phyloP scores from a whole-genome alignment of 2,113 vertebrate species.

The Eolophus roseicapilla region DNA sequence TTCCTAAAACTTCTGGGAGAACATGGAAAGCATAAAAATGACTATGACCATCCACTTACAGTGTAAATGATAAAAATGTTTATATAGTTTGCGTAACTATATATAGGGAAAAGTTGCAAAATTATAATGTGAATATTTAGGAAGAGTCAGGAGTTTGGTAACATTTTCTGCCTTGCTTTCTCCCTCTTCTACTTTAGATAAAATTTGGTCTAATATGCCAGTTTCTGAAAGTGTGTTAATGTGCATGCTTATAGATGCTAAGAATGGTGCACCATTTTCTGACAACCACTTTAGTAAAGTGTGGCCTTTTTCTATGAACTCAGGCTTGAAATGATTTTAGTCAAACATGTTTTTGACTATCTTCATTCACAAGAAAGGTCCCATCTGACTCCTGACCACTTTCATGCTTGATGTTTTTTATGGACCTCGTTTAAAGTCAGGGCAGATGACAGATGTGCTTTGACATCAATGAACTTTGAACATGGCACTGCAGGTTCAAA shows the following conservation, averaged over 20 bases:
- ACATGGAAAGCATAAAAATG: neutral
- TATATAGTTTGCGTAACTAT: neutral
- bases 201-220: neutral
- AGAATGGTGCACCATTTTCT: neutral
- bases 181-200: neutral
- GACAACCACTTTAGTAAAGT: rapidly evolving
- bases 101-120: neutral
- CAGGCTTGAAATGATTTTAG: neutral
- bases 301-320: neutral
- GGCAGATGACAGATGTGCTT: neutral
- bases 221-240: neutral
- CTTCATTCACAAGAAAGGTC: neutral
- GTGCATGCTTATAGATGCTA: neutral
- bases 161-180: neutral
- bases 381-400: neutral
- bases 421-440: neutral
- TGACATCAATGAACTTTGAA: neutral
- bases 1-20: neutral
- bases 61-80: neutral
- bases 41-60: neutral
- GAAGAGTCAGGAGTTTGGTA: neutral
- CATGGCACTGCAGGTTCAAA: neutral
- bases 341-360: neutral
- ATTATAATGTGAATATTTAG: neutral
- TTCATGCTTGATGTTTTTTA: neutral